A percentile compares a stretch with the other conserved stretches of the same genome.
phyloP scores from a whole-genome alignment of 2,113 vertebrate species.

The Chiloscyllium plagiosum region DNA sequence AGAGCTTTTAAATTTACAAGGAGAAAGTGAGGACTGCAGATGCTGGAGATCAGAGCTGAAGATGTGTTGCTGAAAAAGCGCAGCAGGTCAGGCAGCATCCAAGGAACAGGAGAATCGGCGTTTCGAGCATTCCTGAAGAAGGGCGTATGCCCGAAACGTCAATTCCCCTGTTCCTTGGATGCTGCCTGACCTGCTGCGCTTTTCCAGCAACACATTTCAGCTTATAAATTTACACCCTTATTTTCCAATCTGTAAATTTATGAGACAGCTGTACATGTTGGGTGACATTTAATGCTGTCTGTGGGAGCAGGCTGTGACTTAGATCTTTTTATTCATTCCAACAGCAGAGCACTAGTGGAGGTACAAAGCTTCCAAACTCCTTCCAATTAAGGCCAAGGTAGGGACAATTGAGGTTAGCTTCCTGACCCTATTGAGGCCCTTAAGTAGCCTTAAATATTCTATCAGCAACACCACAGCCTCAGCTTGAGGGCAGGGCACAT shows the following conservation, averaged over 20 bases:
- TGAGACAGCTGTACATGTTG: neutral
- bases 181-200: no score
- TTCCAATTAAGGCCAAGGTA: neutral
- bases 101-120: no score
- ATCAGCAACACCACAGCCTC: neutral
- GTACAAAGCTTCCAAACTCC: neutral
- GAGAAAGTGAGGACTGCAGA: no score
- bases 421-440: neutral
- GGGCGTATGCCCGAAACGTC: no score
- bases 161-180: no score
- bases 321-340: no score
- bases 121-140: no score
- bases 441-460: neutral
- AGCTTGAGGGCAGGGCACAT: neutral
- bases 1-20: neutral
- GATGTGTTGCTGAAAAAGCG: no score
- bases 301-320: neutral
- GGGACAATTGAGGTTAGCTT: neutral
- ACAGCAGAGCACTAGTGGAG: no score
- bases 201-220: no score
- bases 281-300: neutral
- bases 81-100: no score
- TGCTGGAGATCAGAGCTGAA: no score
- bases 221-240: neutral
- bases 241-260: neutral